These are phyloP conservation scores for Trichomalopsis sarcophagae DNA, from an alignment of 1,140 invertebrate species.

Conservation along the genomic window DNA sequence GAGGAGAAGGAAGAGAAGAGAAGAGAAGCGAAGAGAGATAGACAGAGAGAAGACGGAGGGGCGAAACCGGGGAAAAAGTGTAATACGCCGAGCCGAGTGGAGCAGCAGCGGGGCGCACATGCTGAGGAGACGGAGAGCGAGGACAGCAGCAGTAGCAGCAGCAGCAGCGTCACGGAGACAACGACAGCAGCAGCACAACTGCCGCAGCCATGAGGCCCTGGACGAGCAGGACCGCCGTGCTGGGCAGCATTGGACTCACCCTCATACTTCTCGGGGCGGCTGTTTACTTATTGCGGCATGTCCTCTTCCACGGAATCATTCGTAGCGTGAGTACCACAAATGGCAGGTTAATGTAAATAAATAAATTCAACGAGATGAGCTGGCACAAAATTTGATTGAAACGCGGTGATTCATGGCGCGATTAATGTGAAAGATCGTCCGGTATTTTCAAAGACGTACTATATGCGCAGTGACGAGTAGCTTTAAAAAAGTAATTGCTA, in stretches of 20 bases:
- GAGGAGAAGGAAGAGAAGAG: constrained; percentile 1
- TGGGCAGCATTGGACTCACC: constrained; percentile 65
- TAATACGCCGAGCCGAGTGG: not conserved
- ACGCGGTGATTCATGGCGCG: too few species aligned
- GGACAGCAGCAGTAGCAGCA: constrained; percentile 39
- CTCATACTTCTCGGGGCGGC: constrained; percentile 68
- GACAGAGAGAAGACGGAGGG: not conserved
- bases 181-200: constrained; percentile 24
- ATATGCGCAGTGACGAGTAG: too few species aligned
- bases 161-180: not conserved
- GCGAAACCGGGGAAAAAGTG: not conserved
- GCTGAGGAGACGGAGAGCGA: constrained; percentile 43
- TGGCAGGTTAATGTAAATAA: too few species aligned
- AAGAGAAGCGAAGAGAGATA: constrained; percentile 6
- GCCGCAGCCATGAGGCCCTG: constrained; percentile 67
- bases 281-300: constrained; percentile 59
- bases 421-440: too few species aligned
- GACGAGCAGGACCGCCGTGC: constrained; percentile 63
- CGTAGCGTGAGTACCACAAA: constrained; percentile 57
- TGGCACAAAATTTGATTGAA: too few species aligned
- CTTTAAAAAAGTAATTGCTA: too few species aligned
- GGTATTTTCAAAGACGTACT: too few species aligned
- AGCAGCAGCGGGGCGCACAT: constrained; percentile 31
- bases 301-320: constrained; percentile 63
- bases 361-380: too few species aligned